Percentiles rank a stretch among this genome's conserved stretches.
Conservation (phyloP, 2,113 vertebrate species). For the Austrofundulus limnaeus region DNA sequence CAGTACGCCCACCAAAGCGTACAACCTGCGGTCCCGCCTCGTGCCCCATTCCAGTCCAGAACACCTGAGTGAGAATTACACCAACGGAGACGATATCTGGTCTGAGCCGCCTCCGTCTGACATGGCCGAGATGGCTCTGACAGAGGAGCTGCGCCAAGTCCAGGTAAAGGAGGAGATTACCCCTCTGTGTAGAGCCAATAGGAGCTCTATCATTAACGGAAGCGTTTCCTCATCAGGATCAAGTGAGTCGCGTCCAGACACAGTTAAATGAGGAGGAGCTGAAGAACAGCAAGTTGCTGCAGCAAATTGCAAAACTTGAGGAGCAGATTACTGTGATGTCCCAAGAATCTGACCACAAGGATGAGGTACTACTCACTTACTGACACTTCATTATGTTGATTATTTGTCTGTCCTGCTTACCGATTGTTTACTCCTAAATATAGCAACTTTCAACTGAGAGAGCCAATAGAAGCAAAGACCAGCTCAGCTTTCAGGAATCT, state of each 20-base stretch:
- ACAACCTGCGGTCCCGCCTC: slow-evolving; percentile 83
- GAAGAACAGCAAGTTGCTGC: slow-evolving; percentile 86
- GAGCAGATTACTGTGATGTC: slow-evolving; percentile 83
- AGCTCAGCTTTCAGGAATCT: slow-evolving; percentile 77
- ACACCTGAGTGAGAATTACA: slow-evolving; percentile 52
- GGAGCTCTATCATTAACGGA: neutral
- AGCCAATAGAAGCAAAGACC: slow-evolving; percentile 77
- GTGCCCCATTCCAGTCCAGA: slow-evolving; percentile 84
- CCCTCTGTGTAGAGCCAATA: neutral
- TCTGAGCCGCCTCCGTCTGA: slow-evolving; percentile 85
- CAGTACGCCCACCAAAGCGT: slow-evolving; percentile 89
- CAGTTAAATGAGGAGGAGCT: slow-evolving; percentile 88
- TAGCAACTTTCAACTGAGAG: slow-evolving; percentile 87
- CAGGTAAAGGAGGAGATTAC: slow-evolving; percentile 78
- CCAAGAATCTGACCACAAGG: slow-evolving; percentile 71
- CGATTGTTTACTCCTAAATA: slow-evolving; percentile 1
- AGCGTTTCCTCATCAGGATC: slow-evolving; percentile 78
- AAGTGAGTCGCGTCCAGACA: slow-evolving; percentile 80
- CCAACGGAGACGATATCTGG: slow-evolving; percentile 76
- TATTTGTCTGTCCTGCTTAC: neutral
- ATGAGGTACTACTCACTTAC: slow-evolving; percentile 59
- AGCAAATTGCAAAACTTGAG: slow-evolving; percentile 87
- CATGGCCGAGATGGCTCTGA: slow-evolving; percentile 88
- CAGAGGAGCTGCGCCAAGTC: slow-evolving; percentile 85
- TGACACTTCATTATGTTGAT: neutral